Base-by-base conservation (phyloP, 2,888 invertebrate species). In the Apantesis nais region DNA sequence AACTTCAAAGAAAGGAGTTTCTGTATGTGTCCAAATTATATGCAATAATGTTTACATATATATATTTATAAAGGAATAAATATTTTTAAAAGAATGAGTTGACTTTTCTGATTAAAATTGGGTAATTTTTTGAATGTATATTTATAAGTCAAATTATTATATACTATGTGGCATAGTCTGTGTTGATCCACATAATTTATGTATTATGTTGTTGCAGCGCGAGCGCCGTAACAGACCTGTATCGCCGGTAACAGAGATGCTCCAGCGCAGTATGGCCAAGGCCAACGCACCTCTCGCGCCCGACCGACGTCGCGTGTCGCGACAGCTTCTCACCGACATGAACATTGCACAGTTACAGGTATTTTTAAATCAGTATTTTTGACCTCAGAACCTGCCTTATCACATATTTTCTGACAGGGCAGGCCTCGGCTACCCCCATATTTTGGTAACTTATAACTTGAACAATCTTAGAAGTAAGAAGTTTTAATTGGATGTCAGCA, bases 291-390 rank as follows among this genome's bases (percentile, higher is more conserved):
- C 97, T 76, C 97, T 98, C 83, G 97, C 98, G 41, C 96, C 97
- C 81, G 98, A 98, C 83, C 96, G 98, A 83, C 96, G 98, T 78
- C 96, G 98, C 76, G 96, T 99, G 68, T 97, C 97, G 19, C 96
- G 98, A 44, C 98, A 98, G 87, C 96, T 98, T 83, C 96, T 99
- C 82, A 98, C 98, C 37, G 98, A 98, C 89, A 98, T 99, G 97
- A 99, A 99, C 91, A 97, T 99, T 74, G 98, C 98, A 55, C 99
- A 99, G 93, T 94, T 99, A 74, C 95, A 95, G 93, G 95, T 94
- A 81, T 29, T 9, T 68, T 2, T 2, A 62, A 4, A 31, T 48
- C 39, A 39, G 29, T 58, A 5, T 29, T 58, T 7, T 58, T 58
- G 29, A 8, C 29, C 29, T 29, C 25, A 14, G 16, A 58, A 29